These are phyloP conservation scores for Onthophagus sagittarius DNA, from an alignment of 2,888 invertebrate species.

Conservation along the genomic window DNA sequence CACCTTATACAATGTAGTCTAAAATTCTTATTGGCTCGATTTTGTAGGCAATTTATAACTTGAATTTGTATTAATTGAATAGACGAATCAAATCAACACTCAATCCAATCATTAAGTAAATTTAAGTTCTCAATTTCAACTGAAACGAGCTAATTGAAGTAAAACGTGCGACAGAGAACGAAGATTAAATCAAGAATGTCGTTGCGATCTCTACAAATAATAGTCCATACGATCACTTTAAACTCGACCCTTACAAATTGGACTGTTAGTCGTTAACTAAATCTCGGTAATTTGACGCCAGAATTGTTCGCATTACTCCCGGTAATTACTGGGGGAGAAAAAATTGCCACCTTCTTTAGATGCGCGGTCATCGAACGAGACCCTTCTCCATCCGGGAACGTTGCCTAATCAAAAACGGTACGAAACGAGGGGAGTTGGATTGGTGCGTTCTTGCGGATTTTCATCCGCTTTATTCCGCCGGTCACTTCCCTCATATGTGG, in stretches of 20 bases:
- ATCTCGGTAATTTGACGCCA: constrained; percentile 5
- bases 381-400: neutral
- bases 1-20: no score
- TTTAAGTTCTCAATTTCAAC: no score
- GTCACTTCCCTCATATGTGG: neutral
- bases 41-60: no score
- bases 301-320: constrained; percentile 9
- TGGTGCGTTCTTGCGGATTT: neutral
- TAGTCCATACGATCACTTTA: neutral
- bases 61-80: no score
- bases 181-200: constrained; percentile 13
- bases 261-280: constrained; percentile 1
- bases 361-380: neutral
- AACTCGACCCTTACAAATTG: constrained; percentile 6
- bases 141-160: neutral
- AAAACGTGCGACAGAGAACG: constrained; percentile 1
- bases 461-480: neutral
- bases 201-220: constrained; percentile 2
- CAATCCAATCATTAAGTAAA: no score
- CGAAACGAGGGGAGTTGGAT: neutral
- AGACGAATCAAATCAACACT: no score
- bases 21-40: no score
- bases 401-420: neutral
- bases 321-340: neutral
- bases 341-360: neutral